Base-by-base conservation (phyloP, 1,140 invertebrate species). In the Diachasma alloeum region DNA sequence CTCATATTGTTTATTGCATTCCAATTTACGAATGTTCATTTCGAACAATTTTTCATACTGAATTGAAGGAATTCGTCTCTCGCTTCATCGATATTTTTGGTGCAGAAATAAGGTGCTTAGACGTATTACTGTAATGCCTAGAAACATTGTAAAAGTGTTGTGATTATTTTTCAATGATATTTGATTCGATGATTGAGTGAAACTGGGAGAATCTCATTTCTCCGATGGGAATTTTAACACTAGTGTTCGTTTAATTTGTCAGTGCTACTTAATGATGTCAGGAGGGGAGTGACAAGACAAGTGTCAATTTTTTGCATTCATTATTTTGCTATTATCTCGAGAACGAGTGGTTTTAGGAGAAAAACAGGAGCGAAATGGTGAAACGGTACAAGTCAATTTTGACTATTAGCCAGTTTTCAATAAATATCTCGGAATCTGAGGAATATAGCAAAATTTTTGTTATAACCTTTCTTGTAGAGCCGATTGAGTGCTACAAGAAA, bases 41-140 rank as follows among this genome's bases (percentile, higher is more conserved):
- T 56, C 15, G 9, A 56, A 56, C 22, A 11, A 59, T 59, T 63
- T 63, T 56, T 56, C n/a, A 63, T 8, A 63, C 24, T 15, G 1
- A 24, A 24, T 63, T 26, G 22, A 63, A 6, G 19, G 24, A 63
- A 63, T 63, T 26, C 11, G 19, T 26, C 22, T 26, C 26, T 63
- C 8, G 19, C 24, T 26, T 63, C 24, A 5, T 63, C 15, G 11
- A 53, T 17, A n/a, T 17, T 53, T 53, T 19, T 63, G 59, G 59
- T 63, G 59, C 59, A 31, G 59, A 63, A 63, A 63, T 31, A 26
- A 63, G 59, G 59, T 63, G 59, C 59, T 63, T 63, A 63, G 26
- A 63, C 9, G 59, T 63, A 26, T 63, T 63, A 63, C 24, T 63
- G 19, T 63, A 26, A 31, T 63, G 24, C 59, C 19, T 63, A 63